Conservation (phyloP, 2,113 vertebrate genomes). For the Macrotis lagotis region DNA sequence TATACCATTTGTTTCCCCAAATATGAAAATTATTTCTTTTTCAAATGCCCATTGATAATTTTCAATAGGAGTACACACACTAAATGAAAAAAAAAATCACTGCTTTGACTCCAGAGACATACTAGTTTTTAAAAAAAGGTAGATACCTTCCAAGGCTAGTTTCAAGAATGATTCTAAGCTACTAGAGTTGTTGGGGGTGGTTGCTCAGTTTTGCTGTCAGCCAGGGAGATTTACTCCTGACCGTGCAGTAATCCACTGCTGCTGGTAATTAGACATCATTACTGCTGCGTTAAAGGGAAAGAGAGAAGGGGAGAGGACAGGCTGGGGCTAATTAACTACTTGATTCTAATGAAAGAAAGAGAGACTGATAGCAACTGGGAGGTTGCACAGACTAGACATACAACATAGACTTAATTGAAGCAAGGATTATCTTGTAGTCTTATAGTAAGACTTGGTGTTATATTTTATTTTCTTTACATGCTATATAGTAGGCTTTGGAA, state of each 20-base stretch:
- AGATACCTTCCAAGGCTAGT: conserved; percentile 49
- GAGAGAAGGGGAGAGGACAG: conserved; percentile 86
- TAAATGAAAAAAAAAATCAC: conserved; percentile 58
- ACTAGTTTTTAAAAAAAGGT: conserved; percentile 36
- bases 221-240: conserved; percentile 83
- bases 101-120: conserved; percentile 58
- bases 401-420: conserved; percentile 81
- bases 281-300: conserved; percentile 84
- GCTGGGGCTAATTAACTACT: conserved; percentile 89
- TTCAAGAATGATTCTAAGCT: conserved; percentile 75
- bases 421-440: conserved; percentile 75
- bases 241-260: conserved; percentile 85
- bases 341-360: conserved; percentile 88
- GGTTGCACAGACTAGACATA: conserved; percentile 79
- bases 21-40: conserved; percentile 71
- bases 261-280: conserved; percentile 90
- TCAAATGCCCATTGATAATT: conserved; percentile 64
- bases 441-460: conserved; percentile 70
- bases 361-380: conserved; percentile 85
- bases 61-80: neutral
- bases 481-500: conserved; percentile 30
- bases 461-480: conserved; percentile 72
- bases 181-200: conserved; percentile 78
- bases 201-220: conserved; percentile 80
- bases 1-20: conserved; percentile 65